Conservation (phyloP, 2,113 vertebrate species). For the Ceuthmochares aereus region DNA sequence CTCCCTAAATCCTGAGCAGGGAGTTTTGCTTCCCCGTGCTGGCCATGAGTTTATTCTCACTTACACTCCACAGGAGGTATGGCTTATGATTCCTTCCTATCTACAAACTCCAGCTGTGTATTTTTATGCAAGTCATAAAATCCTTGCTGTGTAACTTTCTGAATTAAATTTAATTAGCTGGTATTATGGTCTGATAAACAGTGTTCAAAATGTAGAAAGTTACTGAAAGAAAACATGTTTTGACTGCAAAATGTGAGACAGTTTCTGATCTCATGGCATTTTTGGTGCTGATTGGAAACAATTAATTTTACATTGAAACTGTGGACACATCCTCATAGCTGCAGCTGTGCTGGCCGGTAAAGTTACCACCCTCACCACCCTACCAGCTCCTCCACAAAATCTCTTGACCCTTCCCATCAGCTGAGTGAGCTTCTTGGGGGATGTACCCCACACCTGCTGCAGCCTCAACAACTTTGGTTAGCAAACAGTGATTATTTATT, state of each 20-base stretch:
- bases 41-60: slow-evolving; percentile 84
- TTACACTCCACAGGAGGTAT: slow-evolving; percentile 87
- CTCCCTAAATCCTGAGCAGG: slow-evolving; percentile 78
- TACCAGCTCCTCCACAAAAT: not conserved
- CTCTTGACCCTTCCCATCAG: not conserved
- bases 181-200: slow-evolving; percentile 16
- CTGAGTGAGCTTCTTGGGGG: not conserved
- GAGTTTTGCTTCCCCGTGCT: slow-evolving; percentile 77
- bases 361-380: not conserved
- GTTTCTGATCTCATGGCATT: slow-evolving; percentile 45
- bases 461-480: not conserved
- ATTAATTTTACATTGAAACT: not conserved
- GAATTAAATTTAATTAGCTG: slow-evolving; percentile 26
- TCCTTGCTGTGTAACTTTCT: slow-evolving; percentile 22
- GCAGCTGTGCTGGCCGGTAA: slow-evolving; percentile 40
- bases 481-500: not conserved
- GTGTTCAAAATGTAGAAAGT: not conserved
- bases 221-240: slow-evolving; percentile 39
- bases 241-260: slow-evolving; percentile 24
- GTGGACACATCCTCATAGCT: not conserved
- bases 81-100: not conserved
- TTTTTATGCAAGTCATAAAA: slow-evolving; percentile 47
- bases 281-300: not conserved
- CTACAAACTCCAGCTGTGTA: slow-evolving; percentile 24
- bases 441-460: not conserved